Base-by-base conservation (phyloP, 2,797 vertebrate genomes). In the Sparus aurata region DNA sequence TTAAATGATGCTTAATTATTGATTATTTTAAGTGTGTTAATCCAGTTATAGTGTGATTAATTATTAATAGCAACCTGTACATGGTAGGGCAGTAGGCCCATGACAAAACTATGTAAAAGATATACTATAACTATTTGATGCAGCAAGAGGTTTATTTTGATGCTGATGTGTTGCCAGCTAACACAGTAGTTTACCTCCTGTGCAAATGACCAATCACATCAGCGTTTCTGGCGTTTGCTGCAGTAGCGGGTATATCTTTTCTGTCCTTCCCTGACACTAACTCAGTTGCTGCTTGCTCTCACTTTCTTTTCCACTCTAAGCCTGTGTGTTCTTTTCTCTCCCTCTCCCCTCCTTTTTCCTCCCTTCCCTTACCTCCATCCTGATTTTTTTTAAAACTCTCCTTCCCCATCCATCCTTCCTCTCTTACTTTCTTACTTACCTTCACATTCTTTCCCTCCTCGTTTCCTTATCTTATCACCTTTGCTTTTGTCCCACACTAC, bases 261-360 rank as follows among this genome's bases (percentile, higher is more conserved):
- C 82, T 87, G 75, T 85, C 85, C 76, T 80, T 72, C 88, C 87
- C 82, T 84, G 58, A 92, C 80, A 89, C 85, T 90, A 88, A 91
- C 88, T 77, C 82, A 66, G 76, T 85, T 91, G 89, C 93, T 90
- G 92, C 91, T 92, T 89, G 87, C 87, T 87, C 80, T 94, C 96
- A 96, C 95, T 92, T 95, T 96, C 93, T 95, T 96, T 91, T 96
- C 95, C 94, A 95, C 96, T 96, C 95, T 90, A 96, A 96, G 97
- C 95, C 93, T 88, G 85, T 97, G 92, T 97, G 95, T 96, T 95
- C 95, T 94, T 96, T 94, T 97, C 94, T 96, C 94, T 95, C 93
- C 93, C 93, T 93, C 92, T 90, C 91, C 93, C 92, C 57, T 73
- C 59, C 65, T 22, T 52, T 38, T 38, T 25, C 50, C 41, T 53